A percentile compares a stretch with the other conserved stretches of the same genome.
Conservation (phyloP, 2,797 vertebrate genomes). For the Malacoraja senta region DNA sequence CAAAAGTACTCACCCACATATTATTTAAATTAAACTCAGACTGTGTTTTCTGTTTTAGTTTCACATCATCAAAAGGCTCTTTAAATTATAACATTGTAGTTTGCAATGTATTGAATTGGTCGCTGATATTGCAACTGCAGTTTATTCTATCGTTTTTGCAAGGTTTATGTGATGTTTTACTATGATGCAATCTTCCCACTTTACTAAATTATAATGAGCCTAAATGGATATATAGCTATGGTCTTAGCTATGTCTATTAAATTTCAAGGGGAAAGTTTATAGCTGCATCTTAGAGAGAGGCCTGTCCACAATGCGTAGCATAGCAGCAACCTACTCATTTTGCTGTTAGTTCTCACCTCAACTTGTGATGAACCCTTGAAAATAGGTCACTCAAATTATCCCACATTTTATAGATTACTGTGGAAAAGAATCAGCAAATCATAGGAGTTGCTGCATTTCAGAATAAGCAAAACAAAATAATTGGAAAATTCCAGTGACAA, state of each 20-base stretch:
- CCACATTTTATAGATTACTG: not conserved
- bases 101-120: not conserved
- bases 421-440: not conserved
- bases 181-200: not conserved
- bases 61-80: not conserved
- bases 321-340: not conserved
- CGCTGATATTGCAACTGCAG: not conserved
- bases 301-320: not conserved
- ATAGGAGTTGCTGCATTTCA: not conserved
- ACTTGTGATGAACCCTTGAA: not conserved
- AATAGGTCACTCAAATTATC: not conserved
- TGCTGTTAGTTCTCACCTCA: not conserved
- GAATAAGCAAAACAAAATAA: not conserved
- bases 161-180: not conserved
- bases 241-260: not conserved
- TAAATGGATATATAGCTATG: not conserved
- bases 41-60: not conserved
- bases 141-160: not conserved
- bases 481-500: not conserved
- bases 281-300: not conserved
- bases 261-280: not conserved
- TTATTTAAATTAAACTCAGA: not conserved
- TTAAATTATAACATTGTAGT: not conserved
- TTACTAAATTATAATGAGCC: not conserved
- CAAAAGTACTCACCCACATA: not conserved